A percentile compares a stretch with the other conserved stretches of the same genome.
Conservation (phyloP, 1,140 invertebrate species). For the Radopholus similis region DNA sequence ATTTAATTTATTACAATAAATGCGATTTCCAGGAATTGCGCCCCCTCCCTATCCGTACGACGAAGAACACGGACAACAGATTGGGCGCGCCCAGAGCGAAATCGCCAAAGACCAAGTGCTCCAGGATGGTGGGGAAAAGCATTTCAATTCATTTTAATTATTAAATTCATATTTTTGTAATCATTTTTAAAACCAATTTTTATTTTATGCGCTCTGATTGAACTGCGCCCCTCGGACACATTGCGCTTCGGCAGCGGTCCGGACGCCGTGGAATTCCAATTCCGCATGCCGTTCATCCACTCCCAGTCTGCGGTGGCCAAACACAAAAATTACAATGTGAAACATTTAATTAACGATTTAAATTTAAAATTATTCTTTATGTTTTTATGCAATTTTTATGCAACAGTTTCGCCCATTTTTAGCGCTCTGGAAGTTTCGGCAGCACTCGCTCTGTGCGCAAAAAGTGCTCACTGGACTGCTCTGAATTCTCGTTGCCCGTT, state of each 20-base stretch:
- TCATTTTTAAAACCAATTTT: background rate
- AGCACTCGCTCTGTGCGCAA: background rate
- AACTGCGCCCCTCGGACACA: constrained; percentile 18
- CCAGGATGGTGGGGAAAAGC: background rate
- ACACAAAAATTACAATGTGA: background rate
- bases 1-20: background rate
- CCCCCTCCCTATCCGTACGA: background rate
- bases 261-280: constrained; percentile 20
- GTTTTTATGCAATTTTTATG: no score
- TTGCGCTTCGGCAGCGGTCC: constrained; percentile 24
- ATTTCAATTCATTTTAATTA: background rate
- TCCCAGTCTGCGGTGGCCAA: background rate
- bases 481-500: constrained; percentile 15
- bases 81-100: background rate
- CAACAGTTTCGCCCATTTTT: no score
- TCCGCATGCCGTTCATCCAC: constrained; percentile 25
- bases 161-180: background rate
- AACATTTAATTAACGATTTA: background rate
- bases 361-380: background rate
- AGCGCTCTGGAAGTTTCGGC: background rate
- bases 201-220: constrained; percentile 19
- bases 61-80: background rate
- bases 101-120: background rate
- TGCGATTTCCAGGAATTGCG: background rate
- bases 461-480: constrained; percentile 3